Conservation (phyloP, 2,888 invertebrate species). For the Cecidostiba fungosa region DNA sequence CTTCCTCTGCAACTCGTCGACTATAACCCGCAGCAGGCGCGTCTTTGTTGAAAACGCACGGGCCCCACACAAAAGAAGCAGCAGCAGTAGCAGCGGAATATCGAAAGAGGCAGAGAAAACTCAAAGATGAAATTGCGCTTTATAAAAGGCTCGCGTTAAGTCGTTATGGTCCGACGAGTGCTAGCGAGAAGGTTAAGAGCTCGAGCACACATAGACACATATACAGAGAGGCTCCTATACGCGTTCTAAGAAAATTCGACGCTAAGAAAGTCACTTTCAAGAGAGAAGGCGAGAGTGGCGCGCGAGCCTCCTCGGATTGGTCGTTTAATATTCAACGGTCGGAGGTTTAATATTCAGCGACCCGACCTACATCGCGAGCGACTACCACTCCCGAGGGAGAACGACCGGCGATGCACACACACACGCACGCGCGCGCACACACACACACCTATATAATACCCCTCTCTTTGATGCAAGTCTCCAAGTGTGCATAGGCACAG, state of each 20-base stretch:
- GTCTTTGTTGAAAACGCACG: not conserved
- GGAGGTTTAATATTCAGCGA: slow-evolving; percentile 65
- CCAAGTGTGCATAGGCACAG: not conserved
- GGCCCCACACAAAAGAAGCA: not conserved
- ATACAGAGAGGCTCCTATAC: not conserved
- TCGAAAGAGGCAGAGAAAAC: not conserved
- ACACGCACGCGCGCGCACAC: not conserved
- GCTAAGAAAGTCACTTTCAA: slow-evolving; percentile 52
- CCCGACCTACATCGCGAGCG: slow-evolving; percentile 61
- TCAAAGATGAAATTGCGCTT: slow-evolving; percentile 39
- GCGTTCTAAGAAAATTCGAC: slow-evolving; percentile 45
- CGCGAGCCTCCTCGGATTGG: slow-evolving; percentile 57
- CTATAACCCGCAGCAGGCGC: slow-evolving; percentile 1
- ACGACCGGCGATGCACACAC: not conserved
- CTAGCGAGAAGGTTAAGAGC: slow-evolving; percentile 11
- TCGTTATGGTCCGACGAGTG: slow-evolving; percentile 5
- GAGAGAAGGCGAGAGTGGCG: slow-evolving; percentile 23
- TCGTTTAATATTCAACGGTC: slow-evolving; percentile 67
- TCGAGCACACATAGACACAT: not conserved
- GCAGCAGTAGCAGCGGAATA: slow-evolving; percentile 17
- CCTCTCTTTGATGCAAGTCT: not conserved
- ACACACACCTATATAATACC: too few species aligned
- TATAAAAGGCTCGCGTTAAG: slow-evolving; percentile 32
- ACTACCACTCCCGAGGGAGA: slow-evolving; percentile 10
- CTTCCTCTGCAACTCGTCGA: not conserved